Base-by-base conservation (phyloP, 1,140 invertebrate species). In the Aporrectodea caliginosa region DNA sequence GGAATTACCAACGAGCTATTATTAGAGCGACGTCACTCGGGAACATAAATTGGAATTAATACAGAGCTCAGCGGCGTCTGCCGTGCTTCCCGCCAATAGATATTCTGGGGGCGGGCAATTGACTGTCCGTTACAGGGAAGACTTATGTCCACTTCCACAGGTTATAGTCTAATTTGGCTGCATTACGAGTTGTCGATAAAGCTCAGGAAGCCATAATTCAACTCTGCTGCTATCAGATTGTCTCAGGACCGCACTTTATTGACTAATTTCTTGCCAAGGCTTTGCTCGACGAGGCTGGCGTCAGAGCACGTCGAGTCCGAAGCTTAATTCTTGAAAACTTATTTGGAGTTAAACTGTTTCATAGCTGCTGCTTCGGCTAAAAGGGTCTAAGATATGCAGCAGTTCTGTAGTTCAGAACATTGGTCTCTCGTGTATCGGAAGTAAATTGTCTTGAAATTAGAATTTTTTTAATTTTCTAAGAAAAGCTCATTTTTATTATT, bases 81-180 rank as follows among this genome's bases (percentile, higher is more conserved):
- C 43, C 22, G 43, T 22, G 22, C 43, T 22, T 12, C 6, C 43
- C 22, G 43, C 22, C 6, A 58, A 58, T 58, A 58, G 43, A 58
- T 58, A 58, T 58, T 22, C 43, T 58, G 43, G 43, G 6, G 43
- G 43, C 43, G 6, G 22, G 43, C 43, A 58, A 58, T 58, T 22
- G 43, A 12, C 43, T 58, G 43, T 58, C 43, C 6, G 43, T 58
- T 58, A 22, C 43, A 12, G 6, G 22, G 6, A 58, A 58, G 43
- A 58, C 43, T 58, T 58, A 58, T 58, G 43, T 58, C 43, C 43
- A 58, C 43, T 58, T 58, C 43, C 43, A 12, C 43, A 58, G 43
- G 43, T 58, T 58, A 58, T 58, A 58, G 43, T 58, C 43, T 58
- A 58, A 58, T 58, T 58, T 58, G 43, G 43, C 43, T 58, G 43